Evolutionary conservation across 2,797 vertebrate genomes (phyloP), one percentile per base, ranked within the genome.

Genomic region (Manis crassicaudata): DNA sequence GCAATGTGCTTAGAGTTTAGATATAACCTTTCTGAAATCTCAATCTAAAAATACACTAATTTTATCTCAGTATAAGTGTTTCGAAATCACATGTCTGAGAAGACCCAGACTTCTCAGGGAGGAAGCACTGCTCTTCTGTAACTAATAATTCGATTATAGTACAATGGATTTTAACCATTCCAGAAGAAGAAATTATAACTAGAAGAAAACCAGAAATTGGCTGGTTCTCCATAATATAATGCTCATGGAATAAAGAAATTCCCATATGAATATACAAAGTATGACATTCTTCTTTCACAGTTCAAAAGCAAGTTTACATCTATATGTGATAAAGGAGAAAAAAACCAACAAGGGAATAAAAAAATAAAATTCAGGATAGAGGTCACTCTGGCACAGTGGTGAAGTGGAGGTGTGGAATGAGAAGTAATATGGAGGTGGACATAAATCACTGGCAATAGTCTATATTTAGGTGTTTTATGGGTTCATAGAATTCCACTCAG

Each of bases 21-120:
- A 14, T 91, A 46, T 20, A 86, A 80, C 23, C 5, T 46, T 88
- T 87, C 73, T 68, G 68, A 63, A 90, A 56, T 92, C 32, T 95
- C 68, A 65, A 0, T 88, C 68, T 95, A 92, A 96, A 96, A 94
- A 68, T 86, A 88, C n/a, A 80, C 63, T 94, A 90, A 88, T 89
- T 82, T 81, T 95, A 81, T 82, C 7, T 46, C 35, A 43, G 12
- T 67, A 20, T 62, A 62, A 50, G 7, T 88, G 18, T 73, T 92
- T 82, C 52, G 43, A 88, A 89, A 83, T 76, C 54, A 83, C 20
- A n/a, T 43, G 10, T 76, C 46, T 91, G 43, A 70, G 75, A 94
- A 63, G 37, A 87, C 20, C 46, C 32, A 54, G 87, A 40, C 80
- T 92, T 91, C 29, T 80, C 40, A 88, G 32, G 80, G 50, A 81